phyloP scores from a whole-genome alignment of 2,113 vertebrate genomes.

The Epinephelus moara region DNA sequence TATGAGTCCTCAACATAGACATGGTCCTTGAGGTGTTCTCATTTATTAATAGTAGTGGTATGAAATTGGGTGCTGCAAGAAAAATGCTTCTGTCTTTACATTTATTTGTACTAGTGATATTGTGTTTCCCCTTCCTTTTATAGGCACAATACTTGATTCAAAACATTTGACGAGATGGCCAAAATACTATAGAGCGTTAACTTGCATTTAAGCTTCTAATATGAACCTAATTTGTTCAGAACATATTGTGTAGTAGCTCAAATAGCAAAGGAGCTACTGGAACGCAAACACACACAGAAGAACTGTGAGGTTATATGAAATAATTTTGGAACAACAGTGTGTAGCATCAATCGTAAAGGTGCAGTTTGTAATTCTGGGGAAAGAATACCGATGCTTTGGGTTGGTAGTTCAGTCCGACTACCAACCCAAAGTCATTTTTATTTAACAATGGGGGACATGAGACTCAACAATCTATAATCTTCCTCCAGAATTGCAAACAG shows the following conservation, averaged over 20 bases:
- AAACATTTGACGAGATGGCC: background rate
- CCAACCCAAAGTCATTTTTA: too few species aligned
- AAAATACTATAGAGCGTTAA: background rate
- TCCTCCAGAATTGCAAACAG: too few species aligned
- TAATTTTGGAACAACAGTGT: background rate
- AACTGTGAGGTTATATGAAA: background rate
- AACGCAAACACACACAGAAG: background rate
- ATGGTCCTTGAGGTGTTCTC: background rate
- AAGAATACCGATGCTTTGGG: too few species aligned
- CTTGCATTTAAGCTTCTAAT: background rate
- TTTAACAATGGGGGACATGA: too few species aligned
- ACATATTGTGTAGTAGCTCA: background rate
- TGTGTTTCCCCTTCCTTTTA: background rate
- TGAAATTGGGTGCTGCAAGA: background rate
- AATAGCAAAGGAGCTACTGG: background rate
- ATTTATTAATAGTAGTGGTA: background rate
- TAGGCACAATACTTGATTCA: background rate
- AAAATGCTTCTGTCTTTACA: background rate
- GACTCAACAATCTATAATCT: too few species aligned
- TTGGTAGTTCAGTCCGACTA: too few species aligned
- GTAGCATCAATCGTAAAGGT: too few species aligned
- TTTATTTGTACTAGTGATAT: background rate
- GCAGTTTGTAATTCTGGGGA: too few species aligned
- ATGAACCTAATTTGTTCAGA: background rate
- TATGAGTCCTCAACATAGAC: background rate